Base-by-base conservation (phyloP, 2,113 vertebrate genomes). In the Salvator merianae region DNA sequence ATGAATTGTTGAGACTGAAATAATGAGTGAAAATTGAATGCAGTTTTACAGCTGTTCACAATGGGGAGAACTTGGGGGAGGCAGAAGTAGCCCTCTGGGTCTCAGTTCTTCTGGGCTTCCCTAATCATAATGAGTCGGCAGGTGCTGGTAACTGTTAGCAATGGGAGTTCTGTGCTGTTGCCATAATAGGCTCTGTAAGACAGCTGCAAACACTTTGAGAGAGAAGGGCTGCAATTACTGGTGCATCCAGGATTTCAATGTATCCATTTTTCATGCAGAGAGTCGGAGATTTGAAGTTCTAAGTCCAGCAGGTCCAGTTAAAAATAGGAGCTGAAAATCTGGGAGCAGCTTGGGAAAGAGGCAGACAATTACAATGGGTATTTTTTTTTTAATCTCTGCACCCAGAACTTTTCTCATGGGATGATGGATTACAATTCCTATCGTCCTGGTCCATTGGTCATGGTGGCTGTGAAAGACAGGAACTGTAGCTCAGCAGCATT, bases 11-110 rank as follows among this genome's bases (percentile, higher is more conserved):
- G 38, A 72, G 30, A 63, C 36, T 16, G 47, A 72, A 72, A 72
- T 84, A 84, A 74, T 63, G 36, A 79, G 63, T 32, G 36, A 43
- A 71, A 77, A 77, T 77, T 77, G 53, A 59, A 38, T 83, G n/a
- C 18, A 40, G 30, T 40, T 65, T 55, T 70, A 20, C 65, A 43
- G 65, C 36, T 59, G 47, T 71, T 47, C 76, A 47, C 53, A 78
- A 72, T 71, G 36, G 66, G 53, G 59, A 79, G 72, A 30, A 72
- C 30, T 79, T 32, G 28, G 36, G 16, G 6, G 14, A 16, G 26
- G 36, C 5, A 76, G 66, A n/a, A 59, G 53, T 72, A 78, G 30
- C 53, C 38, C 30, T 79, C 30, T n/a, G 62, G 68, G 53, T 79
- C 38, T 32, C 18, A 84, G 70, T 71, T 28, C 66, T 43, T 5